Evolutionary conservation across 2,113 vertebrate species (phyloP).

Genomic region (Ginglymostoma cirratum): DNA sequence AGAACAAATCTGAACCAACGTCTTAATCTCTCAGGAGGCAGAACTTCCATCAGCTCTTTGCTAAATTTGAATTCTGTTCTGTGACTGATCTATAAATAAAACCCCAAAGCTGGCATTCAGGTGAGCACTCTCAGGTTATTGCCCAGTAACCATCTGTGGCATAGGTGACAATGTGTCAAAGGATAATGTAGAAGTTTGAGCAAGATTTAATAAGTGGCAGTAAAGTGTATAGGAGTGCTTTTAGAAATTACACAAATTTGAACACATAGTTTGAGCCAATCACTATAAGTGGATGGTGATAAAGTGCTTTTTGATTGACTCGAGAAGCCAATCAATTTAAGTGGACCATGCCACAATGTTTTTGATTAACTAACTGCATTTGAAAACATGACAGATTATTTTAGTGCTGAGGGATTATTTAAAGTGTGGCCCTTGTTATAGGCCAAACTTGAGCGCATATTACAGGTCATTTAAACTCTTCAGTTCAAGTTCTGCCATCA

Average conservation of each 20-base stretch:
- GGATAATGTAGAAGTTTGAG: not conserved
- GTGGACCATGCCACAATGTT: not conserved
- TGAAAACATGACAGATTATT: not conserved
- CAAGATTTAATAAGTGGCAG: not conserved
- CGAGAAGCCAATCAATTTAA: not conserved
- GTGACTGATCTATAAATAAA: not conserved
- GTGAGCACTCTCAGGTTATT: not conserved
- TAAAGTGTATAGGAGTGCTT: not conserved
- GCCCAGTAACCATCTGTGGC: not conserved
- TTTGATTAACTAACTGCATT: not conserved
- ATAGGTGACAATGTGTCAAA: not conserved
- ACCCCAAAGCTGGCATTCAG: not conserved
- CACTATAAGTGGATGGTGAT: not conserved
- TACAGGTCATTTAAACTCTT: not conserved
- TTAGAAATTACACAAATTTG: not conserved
- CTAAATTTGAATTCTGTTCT: not conserved
- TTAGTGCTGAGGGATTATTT: not conserved
- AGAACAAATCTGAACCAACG: not conserved
- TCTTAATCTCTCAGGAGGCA: not conserved
- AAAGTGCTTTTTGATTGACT: slow-evolving; percentile 7
- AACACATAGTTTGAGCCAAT: not conserved
- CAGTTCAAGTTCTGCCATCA: not conserved
- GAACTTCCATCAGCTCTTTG: not conserved
- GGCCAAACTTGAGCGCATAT: not conserved
- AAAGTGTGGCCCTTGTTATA: not conserved